These are phyloP conservation scores for Ciconia nigra DNA, from an alignment of 2,797 vertebrate genomes.

Conservation along the genomic window DNA sequence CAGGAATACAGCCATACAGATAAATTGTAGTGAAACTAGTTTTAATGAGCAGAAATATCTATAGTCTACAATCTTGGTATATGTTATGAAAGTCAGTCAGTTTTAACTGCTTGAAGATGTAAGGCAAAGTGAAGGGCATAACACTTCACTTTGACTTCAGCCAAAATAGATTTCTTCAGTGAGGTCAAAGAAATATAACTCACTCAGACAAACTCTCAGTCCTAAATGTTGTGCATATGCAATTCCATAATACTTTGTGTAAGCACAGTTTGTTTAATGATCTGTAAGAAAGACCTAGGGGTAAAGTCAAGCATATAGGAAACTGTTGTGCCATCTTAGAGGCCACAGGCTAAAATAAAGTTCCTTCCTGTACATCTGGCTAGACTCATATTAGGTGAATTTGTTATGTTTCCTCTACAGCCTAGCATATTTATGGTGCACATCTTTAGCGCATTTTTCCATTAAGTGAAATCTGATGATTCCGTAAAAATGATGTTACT, in stretches of 20 bases:
- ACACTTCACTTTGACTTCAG: background rate
- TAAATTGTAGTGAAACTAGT: background rate
- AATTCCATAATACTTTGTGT: background rate
- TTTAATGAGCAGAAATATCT: background rate
- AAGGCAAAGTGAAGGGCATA: accelerated
- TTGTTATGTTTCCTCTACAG: background rate
- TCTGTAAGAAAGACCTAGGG: background rate
- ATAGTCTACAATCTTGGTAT: background rate
- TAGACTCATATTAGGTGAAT: background rate
- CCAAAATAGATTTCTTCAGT: background rate
- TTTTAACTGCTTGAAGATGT: background rate
- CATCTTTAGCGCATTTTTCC: background rate
- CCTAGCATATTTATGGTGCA: background rate
- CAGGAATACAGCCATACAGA: background rate
- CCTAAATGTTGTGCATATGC: background rate
- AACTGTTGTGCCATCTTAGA: background rate
- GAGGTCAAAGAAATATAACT: background rate
- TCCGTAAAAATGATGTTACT: background rate
- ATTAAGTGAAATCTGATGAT: background rate
- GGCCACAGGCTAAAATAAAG: background rate
- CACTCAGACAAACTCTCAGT: background rate
- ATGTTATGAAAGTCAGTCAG: background rate
- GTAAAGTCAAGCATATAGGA: background rate
- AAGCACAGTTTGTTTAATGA: background rate
- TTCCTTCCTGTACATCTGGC: background rate